phyloP scores from a whole-genome alignment of 2,888 invertebrate genomes.

The Artemia sinica region DNA sequence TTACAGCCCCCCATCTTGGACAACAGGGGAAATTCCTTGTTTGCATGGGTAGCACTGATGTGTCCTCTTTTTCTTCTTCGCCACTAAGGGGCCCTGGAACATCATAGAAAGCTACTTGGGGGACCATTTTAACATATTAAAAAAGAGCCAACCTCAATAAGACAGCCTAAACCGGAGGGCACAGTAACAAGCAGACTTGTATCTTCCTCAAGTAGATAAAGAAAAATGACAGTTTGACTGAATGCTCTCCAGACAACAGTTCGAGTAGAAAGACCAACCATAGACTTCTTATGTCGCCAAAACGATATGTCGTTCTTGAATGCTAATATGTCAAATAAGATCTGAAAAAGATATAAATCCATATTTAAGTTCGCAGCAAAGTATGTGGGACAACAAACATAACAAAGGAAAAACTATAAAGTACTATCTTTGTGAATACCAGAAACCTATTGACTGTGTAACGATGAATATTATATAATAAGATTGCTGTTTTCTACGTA shows the following conservation, averaged over 20 bases:
- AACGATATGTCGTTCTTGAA: conserved; percentile 95
- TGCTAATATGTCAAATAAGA: conserved; percentile 86
- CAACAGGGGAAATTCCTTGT: too few species aligned
- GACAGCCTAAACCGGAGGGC: conserved; percentile 63
- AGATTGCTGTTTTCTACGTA: too few species aligned
- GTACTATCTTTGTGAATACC: too few species aligned
- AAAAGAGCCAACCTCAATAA: conserved; percentile 56
- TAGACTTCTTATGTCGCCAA: conserved; percentile 67
- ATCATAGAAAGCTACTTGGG: conserved; percentile 13
- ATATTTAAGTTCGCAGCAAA: too few species aligned
- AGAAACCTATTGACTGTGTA: too few species aligned
- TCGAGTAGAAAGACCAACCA: conserved; percentile 72
- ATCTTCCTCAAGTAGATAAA: conserved; percentile 78
- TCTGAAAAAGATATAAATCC: conserved; percentile 39
- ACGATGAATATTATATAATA: too few species aligned
- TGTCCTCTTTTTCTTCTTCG: too few species aligned
- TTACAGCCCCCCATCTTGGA: too few species aligned
- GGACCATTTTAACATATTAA: conserved; percentile 26
- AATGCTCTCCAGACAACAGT: conserved; percentile 85
- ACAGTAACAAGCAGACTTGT: conserved; percentile 73
- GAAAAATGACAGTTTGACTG: conserved; percentile 73
- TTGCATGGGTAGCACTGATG: too few species aligned
- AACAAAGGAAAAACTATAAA: too few species aligned
- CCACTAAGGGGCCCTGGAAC: background rate
- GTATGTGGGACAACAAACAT: too few species aligned